Conservation (phyloP, 2,797 vertebrate species). For the Acropternis orthonyx region DNA sequence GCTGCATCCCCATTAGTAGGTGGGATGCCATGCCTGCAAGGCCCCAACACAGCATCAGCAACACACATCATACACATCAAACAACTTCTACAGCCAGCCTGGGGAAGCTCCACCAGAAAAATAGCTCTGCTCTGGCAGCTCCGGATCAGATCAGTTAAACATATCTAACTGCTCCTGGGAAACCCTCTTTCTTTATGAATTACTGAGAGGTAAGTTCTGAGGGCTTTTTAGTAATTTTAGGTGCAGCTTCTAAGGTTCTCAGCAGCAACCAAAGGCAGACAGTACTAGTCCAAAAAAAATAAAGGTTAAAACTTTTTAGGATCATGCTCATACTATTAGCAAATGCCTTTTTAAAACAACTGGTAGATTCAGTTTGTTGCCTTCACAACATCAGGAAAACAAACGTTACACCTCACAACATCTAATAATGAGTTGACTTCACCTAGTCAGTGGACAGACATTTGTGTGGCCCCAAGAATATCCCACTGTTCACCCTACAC, state of each 20-base stretch:
- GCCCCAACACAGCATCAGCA: not conserved
- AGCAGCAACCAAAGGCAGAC: not conserved
- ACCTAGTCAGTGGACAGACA: constrained; percentile 54
- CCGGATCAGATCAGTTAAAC: not conserved
- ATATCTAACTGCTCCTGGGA: not conserved
- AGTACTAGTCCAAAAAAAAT: not conserved
- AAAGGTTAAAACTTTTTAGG: not conserved
- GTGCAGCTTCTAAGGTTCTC: not conserved
- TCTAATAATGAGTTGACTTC: constrained; percentile 53
- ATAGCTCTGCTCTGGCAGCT: not conserved
- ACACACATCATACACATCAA: not conserved
- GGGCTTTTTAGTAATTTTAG: not conserved
- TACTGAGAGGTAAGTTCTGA: not conserved
- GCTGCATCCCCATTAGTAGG: not conserved
- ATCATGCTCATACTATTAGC: constrained; percentile 20
- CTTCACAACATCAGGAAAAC: constrained; percentile 51
- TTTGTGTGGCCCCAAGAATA: constrained; percentile 51
- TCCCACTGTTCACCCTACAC: constrained; percentile 50
- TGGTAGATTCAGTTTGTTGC: constrained; percentile 14
- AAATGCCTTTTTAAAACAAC: constrained; percentile 42
- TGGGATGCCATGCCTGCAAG: not conserved
- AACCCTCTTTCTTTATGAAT: not conserved
- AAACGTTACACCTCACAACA: constrained; percentile 25
- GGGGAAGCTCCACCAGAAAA: not conserved
- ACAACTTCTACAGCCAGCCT: not conserved